phyloP scores from a whole-genome alignment of 2,113 vertebrate species.

The Phrynosoma blainvillii region DNA sequence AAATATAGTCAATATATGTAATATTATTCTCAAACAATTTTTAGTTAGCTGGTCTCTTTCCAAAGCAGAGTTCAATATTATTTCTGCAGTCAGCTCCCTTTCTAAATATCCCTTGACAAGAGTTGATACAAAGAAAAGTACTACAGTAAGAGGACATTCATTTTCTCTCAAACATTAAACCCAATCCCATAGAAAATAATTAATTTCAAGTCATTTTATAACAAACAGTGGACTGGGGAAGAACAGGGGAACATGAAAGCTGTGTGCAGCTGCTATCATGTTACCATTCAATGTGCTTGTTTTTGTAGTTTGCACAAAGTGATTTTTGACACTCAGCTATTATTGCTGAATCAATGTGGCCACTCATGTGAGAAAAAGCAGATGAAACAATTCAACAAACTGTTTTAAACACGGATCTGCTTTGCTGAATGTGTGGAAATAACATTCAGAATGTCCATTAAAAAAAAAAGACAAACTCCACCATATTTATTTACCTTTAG shows the following conservation, averaged over 20 bases:
- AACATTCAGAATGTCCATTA: slow-evolving; percentile 15
- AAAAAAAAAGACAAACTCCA: background rate
- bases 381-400: slow-evolving; percentile 27
- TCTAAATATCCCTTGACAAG: background rate
- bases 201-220: background rate
- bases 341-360: slow-evolving; percentile 21
- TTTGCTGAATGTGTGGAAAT: slow-evolving; percentile 24
- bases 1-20: background rate
- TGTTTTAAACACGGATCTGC: background rate
- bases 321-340: slow-evolving; percentile 37
- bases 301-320: slow-evolving; percentile 46
- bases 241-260: background rate
- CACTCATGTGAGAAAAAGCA: slow-evolving; percentile 13
- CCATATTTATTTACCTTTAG: slow-evolving; percentile 80
- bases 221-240: background rate
- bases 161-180: background rate
- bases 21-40: background rate
- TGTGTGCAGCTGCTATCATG: background rate
- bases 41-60: background rate
- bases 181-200: background rate
- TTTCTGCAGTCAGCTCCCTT: background rate
- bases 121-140: background rate
- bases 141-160: background rate
- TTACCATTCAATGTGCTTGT: slow-evolving; percentile 15
- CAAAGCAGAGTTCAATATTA: background rate